Base-by-base conservation (phyloP, 2,888 invertebrate genomes). In the Parthenolecanium corni region DNA sequence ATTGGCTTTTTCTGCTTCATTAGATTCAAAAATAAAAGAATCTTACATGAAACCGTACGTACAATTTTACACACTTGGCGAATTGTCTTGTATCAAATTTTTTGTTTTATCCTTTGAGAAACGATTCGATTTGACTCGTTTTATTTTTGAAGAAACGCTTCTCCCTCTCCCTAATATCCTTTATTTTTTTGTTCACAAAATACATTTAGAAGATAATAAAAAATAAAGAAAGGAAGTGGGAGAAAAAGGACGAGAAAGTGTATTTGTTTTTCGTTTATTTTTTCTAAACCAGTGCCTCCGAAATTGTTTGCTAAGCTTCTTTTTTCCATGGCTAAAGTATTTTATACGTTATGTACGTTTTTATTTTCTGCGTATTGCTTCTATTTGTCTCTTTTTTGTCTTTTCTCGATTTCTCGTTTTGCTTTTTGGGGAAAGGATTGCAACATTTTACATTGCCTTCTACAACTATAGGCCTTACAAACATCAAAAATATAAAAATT, bases 121-220 rank as follows among this genome's bases (percentile, higher is more conserved):
- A 53, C n/a, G 40, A 38, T 40, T 53, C 40, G 40, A 23, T 53
- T 53, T n/a, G 40, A 31, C 36, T 36, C 24, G 23, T 18, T 21
- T 36, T 21, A 40, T 53, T 53, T 53, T 40, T 18, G 40, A 21
- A 38, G 20, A 53, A 52, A 53, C 20, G 36, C 31, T 31, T 31
- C 9, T 31, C 31, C 31, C 31, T 31, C 9, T 31, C 38, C 3
- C 14, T 53, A 16, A 36, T 38, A 38, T 38, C 21, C 21, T 53
- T 38, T 38, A 38, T 20, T 21, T 53, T 40, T 21, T 53, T 40
- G 53, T 38, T 53, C 21, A 38, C 40, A 38, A 53, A 38, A 24
- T 53, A 38, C 40, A 16, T 53, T 38, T 53, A 21, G 31, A 38
- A 53, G 38, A 53, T 53, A 38, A n/a, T 36, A 53, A 53, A 38